phyloP scores from a whole-genome alignment of 2,888 invertebrate genomes.

The Amphiduros pacificus region DNA sequence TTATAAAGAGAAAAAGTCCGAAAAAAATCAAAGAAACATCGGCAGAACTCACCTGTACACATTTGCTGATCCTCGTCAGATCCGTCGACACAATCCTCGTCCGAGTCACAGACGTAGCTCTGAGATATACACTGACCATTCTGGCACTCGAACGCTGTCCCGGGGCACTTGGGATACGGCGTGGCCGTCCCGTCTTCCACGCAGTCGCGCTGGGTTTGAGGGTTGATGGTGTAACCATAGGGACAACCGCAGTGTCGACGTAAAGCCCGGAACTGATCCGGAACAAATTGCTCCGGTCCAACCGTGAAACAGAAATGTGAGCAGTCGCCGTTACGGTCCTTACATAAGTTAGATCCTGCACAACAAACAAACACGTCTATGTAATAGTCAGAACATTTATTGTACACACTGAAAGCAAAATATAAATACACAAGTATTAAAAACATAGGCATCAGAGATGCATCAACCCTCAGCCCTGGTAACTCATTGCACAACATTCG shows the following conservation, averaged over 20 bases:
- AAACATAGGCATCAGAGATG: too few species aligned
- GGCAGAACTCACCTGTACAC: conserved; percentile 21
- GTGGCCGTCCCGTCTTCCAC: conserved; percentile 49
- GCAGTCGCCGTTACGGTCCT: conserved; percentile 80
- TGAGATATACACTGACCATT: conserved; percentile 71
- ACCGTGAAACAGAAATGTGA: conserved; percentile 94
- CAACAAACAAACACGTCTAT: too few species aligned
- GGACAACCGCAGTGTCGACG: conserved; percentile 81
- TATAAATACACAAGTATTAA: too few species aligned
- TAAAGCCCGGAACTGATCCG: conserved; percentile 15
- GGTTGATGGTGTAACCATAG: conserved; percentile 79
- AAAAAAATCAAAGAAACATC: background rate
- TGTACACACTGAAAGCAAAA: too few species aligned
- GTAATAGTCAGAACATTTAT: too few species aligned
- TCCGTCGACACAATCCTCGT: conserved; percentile 51
- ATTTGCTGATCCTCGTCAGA: conserved; percentile 33
- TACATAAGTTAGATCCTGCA: conserved; percentile 14
- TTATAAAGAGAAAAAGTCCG: background rate
- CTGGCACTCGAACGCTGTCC: conserved; percentile 91
- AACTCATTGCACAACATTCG: too few species aligned
- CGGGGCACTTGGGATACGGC: conserved; percentile 83
- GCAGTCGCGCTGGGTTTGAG: background rate
- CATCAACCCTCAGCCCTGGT: too few species aligned
- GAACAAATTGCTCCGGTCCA: conserved; percentile 7
- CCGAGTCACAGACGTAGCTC: conserved; percentile 50